Evolutionary conservation across 2,797 vertebrate species (phyloP).

Genomic region (Amblyopsis hoosieri): DNA sequence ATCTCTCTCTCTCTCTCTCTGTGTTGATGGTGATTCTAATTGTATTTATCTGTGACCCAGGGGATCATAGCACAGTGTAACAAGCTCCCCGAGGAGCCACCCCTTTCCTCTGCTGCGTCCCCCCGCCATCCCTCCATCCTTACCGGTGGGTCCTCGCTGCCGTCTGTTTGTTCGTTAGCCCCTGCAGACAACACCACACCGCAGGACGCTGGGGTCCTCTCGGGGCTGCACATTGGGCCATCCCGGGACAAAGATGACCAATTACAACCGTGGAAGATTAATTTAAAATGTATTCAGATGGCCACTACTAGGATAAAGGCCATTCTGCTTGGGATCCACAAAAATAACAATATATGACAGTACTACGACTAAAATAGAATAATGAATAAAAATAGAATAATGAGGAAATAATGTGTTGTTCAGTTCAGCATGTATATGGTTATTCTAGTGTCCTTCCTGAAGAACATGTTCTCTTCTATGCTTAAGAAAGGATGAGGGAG

Average conservation of each 20-base stretch:
- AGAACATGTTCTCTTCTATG: not conserved
- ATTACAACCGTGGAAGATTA: slow-evolving; percentile 21
- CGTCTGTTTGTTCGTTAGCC: slow-evolving; percentile 73
- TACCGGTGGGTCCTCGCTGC: slow-evolving; percentile 43
- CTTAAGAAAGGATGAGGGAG: slow-evolving; percentile 9
- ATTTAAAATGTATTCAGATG: no score
- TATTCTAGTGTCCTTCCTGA: not conserved
- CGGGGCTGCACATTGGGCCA: slow-evolving; percentile 20
- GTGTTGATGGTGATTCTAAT: slow-evolving; percentile 82
- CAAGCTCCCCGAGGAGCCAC: slow-evolving; percentile 85
- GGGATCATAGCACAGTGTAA: slow-evolving; percentile 82
- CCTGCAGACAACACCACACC: slow-evolving; percentile 27
- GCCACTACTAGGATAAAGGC: no score
- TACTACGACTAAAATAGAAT: not conserved
- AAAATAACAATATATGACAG: no score
- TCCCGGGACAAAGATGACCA: slow-evolving; percentile 24
- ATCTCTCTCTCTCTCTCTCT: slow-evolving; percentile 49
- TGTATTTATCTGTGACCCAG: slow-evolving; percentile 78
- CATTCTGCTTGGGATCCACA: no score
- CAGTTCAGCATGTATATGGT: not conserved
- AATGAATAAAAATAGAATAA: not conserved
- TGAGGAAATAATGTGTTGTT: not conserved
- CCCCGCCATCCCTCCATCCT: slow-evolving; percentile 50
- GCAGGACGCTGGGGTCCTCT: slow-evolving; percentile 35
- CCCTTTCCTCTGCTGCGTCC: slow-evolving; percentile 59